A percentile compares a stretch with the other conserved stretches of the same genome.
Conservation (phyloP, 2,888 invertebrate genomes). For the Hymenopus coronatus region DNA sequence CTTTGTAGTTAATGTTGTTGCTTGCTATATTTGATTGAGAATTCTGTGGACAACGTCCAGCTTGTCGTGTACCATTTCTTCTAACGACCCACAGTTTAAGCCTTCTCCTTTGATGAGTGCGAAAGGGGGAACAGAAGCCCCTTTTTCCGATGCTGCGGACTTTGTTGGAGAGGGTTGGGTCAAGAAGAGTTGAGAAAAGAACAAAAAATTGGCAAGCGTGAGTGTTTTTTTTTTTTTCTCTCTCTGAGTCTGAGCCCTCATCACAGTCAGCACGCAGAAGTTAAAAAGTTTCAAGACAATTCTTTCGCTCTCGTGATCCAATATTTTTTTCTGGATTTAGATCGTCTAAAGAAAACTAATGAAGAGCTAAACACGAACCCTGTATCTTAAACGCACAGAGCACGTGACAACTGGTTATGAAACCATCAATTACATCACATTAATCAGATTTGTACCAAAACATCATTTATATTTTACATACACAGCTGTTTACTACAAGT, state of each 20-base stretch:
- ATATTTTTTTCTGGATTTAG: background rate
- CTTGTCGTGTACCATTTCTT: slow-evolving; percentile 22
- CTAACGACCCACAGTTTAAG: slow-evolving; percentile 20
- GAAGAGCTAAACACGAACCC: too few relatives aligned
- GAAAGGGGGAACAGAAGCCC: background rate
- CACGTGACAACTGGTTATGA: too few relatives aligned
- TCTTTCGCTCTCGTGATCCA: background rate
- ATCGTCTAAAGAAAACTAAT: background rate
- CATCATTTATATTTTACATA: too few relatives aligned
- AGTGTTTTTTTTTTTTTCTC: background rate
- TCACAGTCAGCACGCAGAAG: background rate
- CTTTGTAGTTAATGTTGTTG: background rate
- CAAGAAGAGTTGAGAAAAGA: background rate
- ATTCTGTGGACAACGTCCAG: slow-evolving; percentile 5
- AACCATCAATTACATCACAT: too few relatives aligned
- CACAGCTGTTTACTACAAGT: too few relatives aligned
- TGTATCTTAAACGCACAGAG: too few relatives aligned
- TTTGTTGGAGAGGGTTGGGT: background rate
- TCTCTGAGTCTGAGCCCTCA: background rate
- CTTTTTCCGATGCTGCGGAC: background rate
- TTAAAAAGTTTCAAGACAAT: background rate
- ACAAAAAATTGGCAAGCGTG: background rate
- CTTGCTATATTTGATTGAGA: slow-evolving; percentile 19
- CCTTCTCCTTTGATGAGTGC: slow-evolving; percentile 12
- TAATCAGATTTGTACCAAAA: too few relatives aligned